Evolutionary conservation across 2,888 invertebrate genomes (phyloP), one percentile per base, ranked within the genome.

Genomic region (Drosophila greeni): DNA sequence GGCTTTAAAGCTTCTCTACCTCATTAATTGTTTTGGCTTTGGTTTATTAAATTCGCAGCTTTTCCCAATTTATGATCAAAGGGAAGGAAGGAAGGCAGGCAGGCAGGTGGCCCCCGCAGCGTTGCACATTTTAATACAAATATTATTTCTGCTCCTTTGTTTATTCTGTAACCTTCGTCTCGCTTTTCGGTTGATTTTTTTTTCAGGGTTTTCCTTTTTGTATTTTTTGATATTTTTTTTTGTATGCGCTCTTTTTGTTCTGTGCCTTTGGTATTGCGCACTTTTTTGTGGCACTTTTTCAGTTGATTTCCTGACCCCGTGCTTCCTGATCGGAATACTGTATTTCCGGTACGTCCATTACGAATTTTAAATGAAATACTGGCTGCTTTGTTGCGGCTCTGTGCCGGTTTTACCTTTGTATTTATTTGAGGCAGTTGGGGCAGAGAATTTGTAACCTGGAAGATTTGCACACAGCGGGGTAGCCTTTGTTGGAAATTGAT

Each of bases 271-370:
- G 62, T 65, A 66, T 70, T 65, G 66, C 61, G 71, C 49, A 33
- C 54, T 75, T 82, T 72, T 72, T 72, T 73, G 66, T 66, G 60
- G 42, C 66, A 68, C 58, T 76, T 73, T 82, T 84, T 79, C 77
- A 70, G 77, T 82, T 82, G 84, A 82, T 84, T 82, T 82, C 81
- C 81, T 75, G 83, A 66, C 72, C 71, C 60, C 18, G 18, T 45
- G 65, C 72, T 82, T 82, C 82, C 82, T 84, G 82, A 85, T 84
- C 82, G 82, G 82, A 82, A 81, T 81, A 66, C 72, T 59, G 76
- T 81, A 82, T 83, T 82, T 82, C 85, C 85, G 79, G 68, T 71
- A 65, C 69, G 79, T 76, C 84, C 76, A 85, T 83, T 85, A 78
- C 70, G 75, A 69, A 57, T 75, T 67, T 82, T 74, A 76, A 80